These are phyloP conservation scores for Drosophila takahashii DNA, from an alignment of 1,140 invertebrate genomes.

Conservation along the genomic window DNA sequence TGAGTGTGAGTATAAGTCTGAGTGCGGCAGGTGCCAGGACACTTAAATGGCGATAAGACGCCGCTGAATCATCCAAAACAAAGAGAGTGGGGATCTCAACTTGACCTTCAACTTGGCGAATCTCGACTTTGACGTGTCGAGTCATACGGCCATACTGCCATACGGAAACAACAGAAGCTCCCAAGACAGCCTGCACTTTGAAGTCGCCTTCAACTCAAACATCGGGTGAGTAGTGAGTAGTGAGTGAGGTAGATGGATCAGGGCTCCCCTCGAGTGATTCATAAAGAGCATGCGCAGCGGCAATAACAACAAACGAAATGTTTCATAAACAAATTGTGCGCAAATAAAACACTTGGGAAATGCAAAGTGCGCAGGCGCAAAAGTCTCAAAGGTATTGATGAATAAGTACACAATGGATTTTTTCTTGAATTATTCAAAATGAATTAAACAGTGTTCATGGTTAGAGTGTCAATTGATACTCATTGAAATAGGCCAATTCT, in stretches of 20 bases:
- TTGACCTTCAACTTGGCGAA: constrained; percentile 79
- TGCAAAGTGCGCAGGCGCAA: constrained; percentile 53
- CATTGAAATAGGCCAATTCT: not conserved
- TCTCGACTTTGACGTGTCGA: constrained; percentile 55
- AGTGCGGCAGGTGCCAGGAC: constrained; percentile 60
- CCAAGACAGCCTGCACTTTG: constrained; percentile 61
- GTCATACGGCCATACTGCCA: constrained; percentile 69
- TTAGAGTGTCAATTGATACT: not conserved
- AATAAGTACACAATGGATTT: constrained; percentile 14
- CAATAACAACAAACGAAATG: constrained; percentile 30
- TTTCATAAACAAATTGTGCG: constrained; percentile 56
- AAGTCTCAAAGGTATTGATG: constrained; percentile 27
- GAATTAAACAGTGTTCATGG: not conserved
- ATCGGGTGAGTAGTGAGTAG: constrained; percentile 1
- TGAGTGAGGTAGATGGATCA: constrained; percentile 20
- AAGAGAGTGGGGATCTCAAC: constrained; percentile 26
- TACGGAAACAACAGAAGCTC: constrained; percentile 74
- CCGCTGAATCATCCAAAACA: constrained; percentile 39
- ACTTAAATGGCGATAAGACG: constrained; percentile 49
- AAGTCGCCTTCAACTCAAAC: constrained; percentile 65
- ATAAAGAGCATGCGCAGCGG: constrained; percentile 45
- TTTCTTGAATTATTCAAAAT: not conserved
- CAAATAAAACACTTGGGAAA: constrained; percentile 13
- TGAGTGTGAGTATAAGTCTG: constrained; percentile 13
- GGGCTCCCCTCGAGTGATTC: constrained; percentile 50